Conservation (phyloP, 2,113 vertebrate species). For the Oncorhynchus kisutch region DNA sequence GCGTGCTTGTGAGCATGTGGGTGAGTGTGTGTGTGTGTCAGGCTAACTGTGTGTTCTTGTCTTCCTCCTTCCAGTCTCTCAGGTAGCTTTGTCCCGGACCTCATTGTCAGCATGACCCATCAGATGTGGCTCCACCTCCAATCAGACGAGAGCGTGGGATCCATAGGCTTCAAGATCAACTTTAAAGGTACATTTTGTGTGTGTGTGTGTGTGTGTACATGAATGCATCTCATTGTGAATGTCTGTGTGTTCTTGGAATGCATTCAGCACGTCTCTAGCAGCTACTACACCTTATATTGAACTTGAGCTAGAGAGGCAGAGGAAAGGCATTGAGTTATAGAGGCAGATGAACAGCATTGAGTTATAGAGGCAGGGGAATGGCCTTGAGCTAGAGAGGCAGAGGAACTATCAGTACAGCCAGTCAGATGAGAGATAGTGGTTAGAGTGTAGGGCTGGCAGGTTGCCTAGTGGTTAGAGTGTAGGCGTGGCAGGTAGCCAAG, state of each 20-base stretch:
- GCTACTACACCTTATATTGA: too few relatives aligned
- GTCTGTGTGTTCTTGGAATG: neutral
- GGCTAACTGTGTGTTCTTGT: neutral
- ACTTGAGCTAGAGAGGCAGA: too few relatives aligned
- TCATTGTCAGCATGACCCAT: constrained; percentile 95
- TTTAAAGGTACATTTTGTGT: constrained; percentile 84
- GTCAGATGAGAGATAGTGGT: neutral
- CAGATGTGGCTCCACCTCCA: constrained; percentile 99
- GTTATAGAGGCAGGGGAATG: too few relatives aligned
- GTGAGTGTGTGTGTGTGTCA: neutral
- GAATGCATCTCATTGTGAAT: neutral
- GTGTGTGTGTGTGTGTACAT: too few relatives aligned
- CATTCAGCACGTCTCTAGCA: too few relatives aligned
- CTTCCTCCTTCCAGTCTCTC: constrained; percentile 79
- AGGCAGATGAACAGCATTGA: too few relatives aligned
- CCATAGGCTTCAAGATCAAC: constrained; percentile 97
- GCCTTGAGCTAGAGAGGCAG: neutral
- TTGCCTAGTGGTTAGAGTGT: too few relatives aligned
- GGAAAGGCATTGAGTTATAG: too few relatives aligned
- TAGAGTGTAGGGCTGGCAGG: too few relatives aligned
- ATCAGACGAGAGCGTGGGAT: constrained; percentile 96
- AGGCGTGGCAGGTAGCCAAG: too few relatives aligned
- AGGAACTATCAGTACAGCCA: constrained; percentile 22
- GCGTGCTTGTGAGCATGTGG: too few relatives aligned
- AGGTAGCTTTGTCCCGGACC: constrained; percentile 94